Percentiles rank a stretch among this genome's conserved stretches.
Evolutionary conservation across 2,113 vertebrate genomes (phyloP).

Genomic region (Cochlearius cochlearius): DNA sequence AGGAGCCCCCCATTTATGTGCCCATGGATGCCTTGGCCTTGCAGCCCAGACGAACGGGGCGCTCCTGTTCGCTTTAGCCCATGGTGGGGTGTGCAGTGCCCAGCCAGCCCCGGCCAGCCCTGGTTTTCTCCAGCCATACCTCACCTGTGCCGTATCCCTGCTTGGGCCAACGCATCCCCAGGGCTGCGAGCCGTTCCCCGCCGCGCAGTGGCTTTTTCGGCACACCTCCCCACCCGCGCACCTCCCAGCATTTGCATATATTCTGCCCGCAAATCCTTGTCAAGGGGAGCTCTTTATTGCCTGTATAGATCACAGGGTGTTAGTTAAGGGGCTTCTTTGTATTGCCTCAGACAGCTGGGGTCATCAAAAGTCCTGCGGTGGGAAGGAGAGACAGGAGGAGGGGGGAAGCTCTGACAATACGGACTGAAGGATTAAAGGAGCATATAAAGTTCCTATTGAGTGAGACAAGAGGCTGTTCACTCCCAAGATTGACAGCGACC

Average conservation of each 20-base stretch:
- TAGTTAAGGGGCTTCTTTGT: conserved; percentile 69
- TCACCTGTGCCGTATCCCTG: neutral
- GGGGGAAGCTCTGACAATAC: conserved; percentile 66
- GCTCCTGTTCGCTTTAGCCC: neutral
- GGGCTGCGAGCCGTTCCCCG: neutral
- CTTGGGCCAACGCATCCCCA: neutral
- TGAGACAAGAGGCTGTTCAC: conserved; percentile 73
- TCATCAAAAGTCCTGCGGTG: conserved; percentile 66
- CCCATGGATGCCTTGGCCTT: neutral
- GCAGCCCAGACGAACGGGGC: neutral
- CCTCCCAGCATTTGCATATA: conserved; percentile 61
- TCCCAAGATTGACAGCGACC: conserved; percentile 68
- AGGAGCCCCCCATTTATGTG: neutral
- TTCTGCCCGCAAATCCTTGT: conserved; percentile 57
- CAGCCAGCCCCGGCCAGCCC: neutral
- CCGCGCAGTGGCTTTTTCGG: neutral
- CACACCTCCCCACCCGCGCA: conserved; percentile 6
- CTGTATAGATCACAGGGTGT: conserved; percentile 65
- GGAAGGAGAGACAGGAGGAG: conserved; percentile 66
- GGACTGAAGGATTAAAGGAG: conserved; percentile 70
- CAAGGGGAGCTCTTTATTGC: conserved; percentile 65
- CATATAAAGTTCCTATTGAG: conserved; percentile 73
- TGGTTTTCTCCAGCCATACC: neutral
- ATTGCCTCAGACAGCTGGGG: conserved; percentile 66
- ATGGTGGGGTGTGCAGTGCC: rapidly evolving